Percentiles rank a stretch among this genome's conserved stretches.
Conservation (phyloP, 64 coral and sea anemone species). For the Orbicella faveolata region DNA sequence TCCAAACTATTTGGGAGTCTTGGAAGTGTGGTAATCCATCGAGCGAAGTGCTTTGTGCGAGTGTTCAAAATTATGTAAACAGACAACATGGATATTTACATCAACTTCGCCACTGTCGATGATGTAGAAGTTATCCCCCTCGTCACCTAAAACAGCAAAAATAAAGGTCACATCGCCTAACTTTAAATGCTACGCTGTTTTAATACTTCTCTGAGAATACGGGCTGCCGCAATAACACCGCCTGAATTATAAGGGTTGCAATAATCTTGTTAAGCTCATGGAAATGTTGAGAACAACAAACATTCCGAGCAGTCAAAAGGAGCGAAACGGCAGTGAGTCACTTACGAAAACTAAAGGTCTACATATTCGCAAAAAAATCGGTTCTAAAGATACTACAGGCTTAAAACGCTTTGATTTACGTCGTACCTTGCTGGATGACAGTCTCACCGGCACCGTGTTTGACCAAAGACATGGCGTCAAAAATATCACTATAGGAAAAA, state of each 20-base stretch:
- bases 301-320: not conserved
- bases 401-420: not conserved
- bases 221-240: not conserved
- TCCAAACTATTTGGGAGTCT: not conserved
- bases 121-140: conserved; percentile 99
- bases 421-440: conserved; percentile 89
- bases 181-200: not conserved
- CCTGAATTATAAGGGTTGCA: not conserved
- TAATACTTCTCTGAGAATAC: not conserved
- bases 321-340: not conserved
- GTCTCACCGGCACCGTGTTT: conserved; percentile 93
- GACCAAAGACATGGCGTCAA: conserved; percentile 95
- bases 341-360: not conserved
- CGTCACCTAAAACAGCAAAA: conserved; percentile 74
- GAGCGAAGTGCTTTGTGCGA: not conserved
- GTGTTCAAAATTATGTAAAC: not conserved
- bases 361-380: not conserved
- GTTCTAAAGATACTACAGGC: not conserved
- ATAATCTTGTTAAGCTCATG: not conserved
- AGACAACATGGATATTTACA: conserved; percentile 50
- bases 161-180: not conserved
- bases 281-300: conserved; percentile 3
- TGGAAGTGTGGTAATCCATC: not conserved
- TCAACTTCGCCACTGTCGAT: conserved; percentile 99
- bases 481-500: conserved; percentile 87